Conservation (phyloP, 2,888 invertebrate genomes). For the Cenopis cana region DNA sequence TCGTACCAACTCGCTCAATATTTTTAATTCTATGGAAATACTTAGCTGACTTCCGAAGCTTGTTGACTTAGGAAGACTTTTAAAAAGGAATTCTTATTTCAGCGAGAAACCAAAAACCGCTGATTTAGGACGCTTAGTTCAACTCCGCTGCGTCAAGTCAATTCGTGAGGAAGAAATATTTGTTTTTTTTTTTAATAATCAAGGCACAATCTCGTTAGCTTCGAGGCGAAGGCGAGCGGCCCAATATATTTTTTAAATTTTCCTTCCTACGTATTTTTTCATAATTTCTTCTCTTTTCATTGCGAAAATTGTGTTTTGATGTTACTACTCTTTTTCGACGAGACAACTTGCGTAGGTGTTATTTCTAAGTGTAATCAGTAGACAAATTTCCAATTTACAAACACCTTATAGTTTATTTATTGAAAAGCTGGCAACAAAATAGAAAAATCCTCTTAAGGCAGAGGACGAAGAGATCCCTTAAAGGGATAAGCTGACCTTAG, state of each 20-base stretch:
- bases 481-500: too few relatives aligned
- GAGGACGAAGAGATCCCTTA: too few relatives aligned
- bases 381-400: too few relatives aligned
- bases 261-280: constrained; percentile 5
- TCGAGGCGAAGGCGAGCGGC: not conserved
- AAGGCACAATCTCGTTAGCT: constrained; percentile 11
- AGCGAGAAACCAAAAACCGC: not conserved
- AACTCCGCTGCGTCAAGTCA: not conserved
- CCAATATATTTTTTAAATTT: constrained; percentile 25
- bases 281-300: not conserved
- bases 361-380: too few relatives aligned
- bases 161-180: not conserved
- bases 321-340: not conserved
- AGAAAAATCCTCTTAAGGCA: too few relatives aligned
- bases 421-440: too few relatives aligned
- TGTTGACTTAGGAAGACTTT: not conserved
- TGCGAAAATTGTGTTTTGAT: not conserved
- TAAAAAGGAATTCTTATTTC: not conserved
- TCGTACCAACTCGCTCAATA: not conserved
- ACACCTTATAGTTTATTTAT: too few relatives aligned
- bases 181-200: not conserved
- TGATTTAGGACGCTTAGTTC: constrained; percentile 2
- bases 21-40: not conserved
- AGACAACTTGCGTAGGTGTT: not conserved
- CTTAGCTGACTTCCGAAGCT: not conserved